Base-by-base conservation (phyloP, 2,888 invertebrate genomes). In the Harpalus rufipes region DNA sequence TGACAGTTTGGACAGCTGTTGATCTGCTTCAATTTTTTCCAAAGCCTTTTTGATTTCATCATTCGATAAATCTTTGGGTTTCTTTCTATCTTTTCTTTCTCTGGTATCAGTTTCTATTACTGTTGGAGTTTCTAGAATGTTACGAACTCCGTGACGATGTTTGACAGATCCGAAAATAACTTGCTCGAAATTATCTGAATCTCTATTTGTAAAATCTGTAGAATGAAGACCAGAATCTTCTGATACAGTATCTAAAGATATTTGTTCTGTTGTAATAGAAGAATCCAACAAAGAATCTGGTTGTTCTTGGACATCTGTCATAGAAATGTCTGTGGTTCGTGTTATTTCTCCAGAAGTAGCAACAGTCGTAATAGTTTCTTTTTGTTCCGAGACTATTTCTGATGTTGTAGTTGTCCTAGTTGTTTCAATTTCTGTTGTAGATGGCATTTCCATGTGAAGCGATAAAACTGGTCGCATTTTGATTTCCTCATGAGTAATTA, bases 401-500 rank as follows among this genome's bases (percentile, higher is more conserved):
- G 81, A 81, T 21, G 84, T 59, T 32, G 68, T 59, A 16, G 65
- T 80, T 12, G 39, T 68, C 63, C 32, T 25, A 14, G n/a, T 72
- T 61, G 25, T 78, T 81, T 81, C 32, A 88, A 87, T 81, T 87
- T 88, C 65, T 79, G 74, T 83, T 12, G 84, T 65, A n/a, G 25
- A 39, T 61, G 82, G 82, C 3, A 68, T 51, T 91, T 94, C 91
- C 92, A 94, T 92, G 92, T 94, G 92, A 91, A 95, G 88, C 90
- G 93, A 91, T 91, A 95, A 92, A 65, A 95, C 93, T 10, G 95
- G 95, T 86, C 94, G 93, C 88, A 94, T 91, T 90, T 93, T 93
- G 87, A 94, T 93, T 90, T 95, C 95, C 90, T 95, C 95, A 86
- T 95, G 95, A 5, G 95, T 95, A 86, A 95, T 95, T 63, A 95